These are phyloP conservation scores for Picus viridis DNA, from an alignment of 2,797 vertebrate species.

Conservation along the genomic window DNA sequence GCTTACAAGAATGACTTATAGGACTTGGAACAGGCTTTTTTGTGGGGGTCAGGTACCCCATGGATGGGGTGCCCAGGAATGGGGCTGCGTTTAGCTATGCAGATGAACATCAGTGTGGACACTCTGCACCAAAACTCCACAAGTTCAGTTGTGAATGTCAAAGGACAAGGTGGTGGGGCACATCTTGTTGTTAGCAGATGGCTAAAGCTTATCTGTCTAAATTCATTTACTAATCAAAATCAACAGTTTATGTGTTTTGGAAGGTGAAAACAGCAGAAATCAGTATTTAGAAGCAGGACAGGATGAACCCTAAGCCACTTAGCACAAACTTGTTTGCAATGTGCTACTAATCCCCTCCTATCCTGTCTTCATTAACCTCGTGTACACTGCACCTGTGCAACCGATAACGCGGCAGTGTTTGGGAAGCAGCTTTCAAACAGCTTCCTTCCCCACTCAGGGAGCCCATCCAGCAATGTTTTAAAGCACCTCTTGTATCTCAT, in stretches of 20 bases:
- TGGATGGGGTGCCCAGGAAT: not conserved
- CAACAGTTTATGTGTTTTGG: constrained; percentile 53
- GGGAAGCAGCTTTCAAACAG: constrained; percentile 32
- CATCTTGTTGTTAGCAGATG: not conserved
- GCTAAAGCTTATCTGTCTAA: constrained; percentile 43
- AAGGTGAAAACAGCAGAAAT: constrained; percentile 33
- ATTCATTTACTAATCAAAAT: constrained; percentile 46
- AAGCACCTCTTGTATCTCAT: not conserved
- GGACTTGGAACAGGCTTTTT: not conserved
- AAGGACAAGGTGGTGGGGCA: not conserved
- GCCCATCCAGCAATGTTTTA: not conserved
- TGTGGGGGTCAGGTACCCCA: rapidly evolving
- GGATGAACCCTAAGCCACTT: constrained; percentile 60
- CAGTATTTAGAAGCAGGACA: constrained; percentile 35
- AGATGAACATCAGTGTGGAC: not conserved
- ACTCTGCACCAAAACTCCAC: not conserved
- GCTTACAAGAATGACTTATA: not conserved
- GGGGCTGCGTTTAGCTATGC: not conserved
- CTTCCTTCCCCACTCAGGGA: not conserved
- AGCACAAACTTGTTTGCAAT: constrained; percentile 50
- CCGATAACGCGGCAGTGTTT: constrained; percentile 23
- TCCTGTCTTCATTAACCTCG: not conserved
- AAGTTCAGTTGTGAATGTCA: constrained; percentile 24
- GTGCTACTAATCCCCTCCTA: constrained; percentile 44
- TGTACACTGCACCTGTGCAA: constrained; percentile 15